Evolutionary conservation across 2,888 invertebrate species (phyloP).

Genomic region (Brenthis hecate): DNA sequence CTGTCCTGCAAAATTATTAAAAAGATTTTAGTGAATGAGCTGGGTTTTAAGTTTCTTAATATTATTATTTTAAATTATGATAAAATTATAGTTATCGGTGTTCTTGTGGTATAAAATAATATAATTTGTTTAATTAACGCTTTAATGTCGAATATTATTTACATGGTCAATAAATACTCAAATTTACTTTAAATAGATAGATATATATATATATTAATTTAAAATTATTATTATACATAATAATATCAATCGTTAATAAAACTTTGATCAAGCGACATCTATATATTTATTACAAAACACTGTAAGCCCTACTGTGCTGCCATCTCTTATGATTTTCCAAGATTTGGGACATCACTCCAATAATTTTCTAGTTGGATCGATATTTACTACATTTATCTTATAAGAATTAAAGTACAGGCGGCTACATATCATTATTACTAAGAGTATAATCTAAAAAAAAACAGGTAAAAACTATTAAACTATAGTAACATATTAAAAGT

Average conservation of each 20-base stretch:
- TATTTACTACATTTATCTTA: slow-evolving; percentile 1
- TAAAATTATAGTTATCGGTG: not conserved
- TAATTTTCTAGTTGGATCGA: slow-evolving; percentile 31
- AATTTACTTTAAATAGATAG: too few species aligned
- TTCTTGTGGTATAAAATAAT: too few species aligned
- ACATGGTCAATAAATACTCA: too few species aligned
- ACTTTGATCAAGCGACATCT: slow-evolving; percentile 34
- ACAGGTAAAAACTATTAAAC: too few species aligned
- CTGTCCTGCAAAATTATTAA: not conserved
- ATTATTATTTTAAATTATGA: not conserved
- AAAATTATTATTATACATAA: not conserved
- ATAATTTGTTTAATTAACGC: too few species aligned
- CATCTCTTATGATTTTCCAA: slow-evolving; percentile 42
- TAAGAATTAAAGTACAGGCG: not conserved
- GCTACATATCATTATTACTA: too few species aligned
- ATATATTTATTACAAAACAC: not conserved
- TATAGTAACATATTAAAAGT: too few species aligned
- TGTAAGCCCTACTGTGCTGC: slow-evolving; percentile 19
- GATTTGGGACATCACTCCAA: slow-evolving; percentile 43
- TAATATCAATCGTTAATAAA: not conserved
- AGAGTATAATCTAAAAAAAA: too few species aligned
- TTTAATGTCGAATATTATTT: too few species aligned
- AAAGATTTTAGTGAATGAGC: not conserved
- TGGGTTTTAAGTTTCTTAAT: not conserved
- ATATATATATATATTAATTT: too few species aligned